Percentiles rank a stretch among this genome's conserved stretches.
These are phyloP conservation scores for Pelusios castaneus DNA, from an alignment of 2,113 vertebrate genomes.

Conservation along the genomic window DNA sequence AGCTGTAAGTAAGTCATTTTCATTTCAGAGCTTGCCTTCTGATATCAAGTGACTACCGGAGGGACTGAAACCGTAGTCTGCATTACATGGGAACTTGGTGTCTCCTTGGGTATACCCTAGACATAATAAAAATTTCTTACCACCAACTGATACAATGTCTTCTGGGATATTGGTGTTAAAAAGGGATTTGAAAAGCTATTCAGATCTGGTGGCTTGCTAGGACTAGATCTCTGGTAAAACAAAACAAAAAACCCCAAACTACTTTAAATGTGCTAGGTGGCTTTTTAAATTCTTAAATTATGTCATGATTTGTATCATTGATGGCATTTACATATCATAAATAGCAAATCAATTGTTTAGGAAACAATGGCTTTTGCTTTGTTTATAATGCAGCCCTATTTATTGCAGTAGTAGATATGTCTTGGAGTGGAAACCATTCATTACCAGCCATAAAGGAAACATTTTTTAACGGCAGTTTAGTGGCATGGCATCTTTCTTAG, in stretches of 20 bases:
- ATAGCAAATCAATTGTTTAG: neutral
- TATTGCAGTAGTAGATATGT: neutral
- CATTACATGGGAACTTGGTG: conserved; percentile 31
- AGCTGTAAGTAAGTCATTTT: conserved; percentile 28
- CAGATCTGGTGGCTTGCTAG: neutral
- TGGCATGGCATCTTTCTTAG: neutral
- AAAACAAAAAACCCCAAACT: neutral
- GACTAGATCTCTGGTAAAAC: neutral
- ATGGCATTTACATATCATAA: neutral
- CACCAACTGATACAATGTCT: neutral
- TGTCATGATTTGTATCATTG: neutral
- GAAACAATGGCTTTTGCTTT: neutral
- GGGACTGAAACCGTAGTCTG: neutral
- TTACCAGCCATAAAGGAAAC: neutral
- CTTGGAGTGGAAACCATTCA: neutral
- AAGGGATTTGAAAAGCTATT: neutral
- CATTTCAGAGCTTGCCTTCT: conserved; percentile 28
- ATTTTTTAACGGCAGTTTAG: conserved; percentile 19
- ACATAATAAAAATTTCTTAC: conserved; percentile 74
- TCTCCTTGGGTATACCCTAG: conserved; percentile 63
- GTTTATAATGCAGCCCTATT: neutral
- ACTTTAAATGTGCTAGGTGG: neutral
- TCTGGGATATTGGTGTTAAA: neutral
- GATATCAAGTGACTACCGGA: conserved; percentile 51
- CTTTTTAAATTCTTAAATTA: neutral